Evolutionary conservation across 1,140 invertebrate species (phyloP), one percentile per base, ranked within the genome.

Genomic region (Zaprionus lachaisei): DNA sequence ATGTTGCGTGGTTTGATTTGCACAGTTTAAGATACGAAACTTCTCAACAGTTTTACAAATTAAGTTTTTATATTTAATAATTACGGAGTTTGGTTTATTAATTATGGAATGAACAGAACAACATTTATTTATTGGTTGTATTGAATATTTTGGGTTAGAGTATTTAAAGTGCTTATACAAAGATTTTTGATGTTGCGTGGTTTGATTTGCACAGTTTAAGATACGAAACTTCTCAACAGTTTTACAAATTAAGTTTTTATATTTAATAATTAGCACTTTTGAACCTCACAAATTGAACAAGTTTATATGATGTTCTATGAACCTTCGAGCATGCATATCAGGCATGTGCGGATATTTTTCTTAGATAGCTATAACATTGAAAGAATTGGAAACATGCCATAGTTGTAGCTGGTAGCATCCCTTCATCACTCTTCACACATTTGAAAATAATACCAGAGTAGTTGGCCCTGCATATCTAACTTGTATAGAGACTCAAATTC

Each of bases 401-500:
- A n/a, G 4, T 41, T 15, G 14, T n/a, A 15, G 15, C 14, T 41
- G 15, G 4, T 15, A n/a, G 12, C 38, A 41, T 41, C 12, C 12
- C 38, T 41, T 41, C 38, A 41, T n/a, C 38, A 4, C 15, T n/a
- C 38, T 34, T 11, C 31, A 34, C 9, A 11, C 31, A 34, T 34
- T 41, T 41, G 15, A 14, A 41, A 41, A n/a, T 41, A n/a, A n/a
- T 11, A 41, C 14, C 4, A 34, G 14, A 15, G 38, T 41, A 41
- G 38, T 41, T 41, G 38, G 38, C 38, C 15, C 14, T 41, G 38
- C 15, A 41, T 2, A 9, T 4, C 38, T 57, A 17, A 7, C 4
- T 15, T 22, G 55, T 5, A 12, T 49, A 0, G 9, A 3, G 2
- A 0, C 4, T 64, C 28, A 34, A 67, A 73, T 77, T 77, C 71